Evolutionary conservation across 1,140 invertebrate genomes (phyloP).

Genomic region (Atopsyche davidsoni): DNA sequence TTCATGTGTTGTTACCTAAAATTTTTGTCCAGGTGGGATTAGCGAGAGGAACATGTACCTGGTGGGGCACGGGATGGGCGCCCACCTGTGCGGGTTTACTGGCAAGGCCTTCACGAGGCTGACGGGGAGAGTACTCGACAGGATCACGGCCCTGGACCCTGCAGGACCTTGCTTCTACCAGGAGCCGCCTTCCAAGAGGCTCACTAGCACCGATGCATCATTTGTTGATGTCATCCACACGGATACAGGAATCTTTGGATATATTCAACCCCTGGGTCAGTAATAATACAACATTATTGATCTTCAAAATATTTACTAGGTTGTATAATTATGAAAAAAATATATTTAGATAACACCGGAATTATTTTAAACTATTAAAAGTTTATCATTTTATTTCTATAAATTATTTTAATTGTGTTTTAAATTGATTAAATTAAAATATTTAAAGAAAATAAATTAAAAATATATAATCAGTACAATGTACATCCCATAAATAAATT

Average conservation of each 20-base stretch:
- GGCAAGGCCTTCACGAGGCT: constrained; percentile 16
- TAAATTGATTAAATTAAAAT: no score
- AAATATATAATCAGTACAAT: no score
- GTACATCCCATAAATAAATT: no score
- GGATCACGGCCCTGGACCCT: constrained; percentile 21
- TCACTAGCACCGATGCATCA: constrained; percentile 35
- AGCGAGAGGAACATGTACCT: constrained; percentile 32
- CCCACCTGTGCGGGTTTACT: constrained; percentile 15
- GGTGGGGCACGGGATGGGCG: constrained; percentile 20
- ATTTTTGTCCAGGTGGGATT: constrained; percentile 37
- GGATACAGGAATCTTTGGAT: background rate
- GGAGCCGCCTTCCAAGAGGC: background rate
- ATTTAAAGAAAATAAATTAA: no score
- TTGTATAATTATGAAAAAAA: no score
- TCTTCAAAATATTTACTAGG: no score
- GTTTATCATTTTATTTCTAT: no score
- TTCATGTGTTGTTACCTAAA: no score
- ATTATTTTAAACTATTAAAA: no score
- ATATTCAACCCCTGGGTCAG: constrained; percentile 5
- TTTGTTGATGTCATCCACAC: constrained; percentile 28
- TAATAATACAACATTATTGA: no score
- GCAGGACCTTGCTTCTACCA: constrained; percentile 22
- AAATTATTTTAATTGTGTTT: no score
- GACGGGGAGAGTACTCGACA: constrained; percentile 8
- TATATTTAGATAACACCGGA: no score